Conservation (phyloP, 2,888 invertebrate genomes). For the Cordilura impudica region DNA sequence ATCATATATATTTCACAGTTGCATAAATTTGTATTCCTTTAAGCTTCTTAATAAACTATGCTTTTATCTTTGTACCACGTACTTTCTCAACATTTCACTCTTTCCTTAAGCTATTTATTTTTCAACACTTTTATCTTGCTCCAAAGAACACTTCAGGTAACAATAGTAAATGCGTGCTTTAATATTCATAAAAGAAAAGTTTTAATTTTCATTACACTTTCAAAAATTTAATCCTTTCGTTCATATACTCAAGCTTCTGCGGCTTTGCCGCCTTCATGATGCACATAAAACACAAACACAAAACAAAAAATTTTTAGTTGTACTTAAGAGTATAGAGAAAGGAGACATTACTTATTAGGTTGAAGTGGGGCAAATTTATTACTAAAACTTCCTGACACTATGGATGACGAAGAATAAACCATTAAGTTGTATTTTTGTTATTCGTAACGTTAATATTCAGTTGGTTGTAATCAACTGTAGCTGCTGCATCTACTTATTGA, state of each 20-base stretch:
- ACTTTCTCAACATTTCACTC: constrained; percentile 5
- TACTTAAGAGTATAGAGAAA: not conserved
- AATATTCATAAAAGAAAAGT: not conserved
- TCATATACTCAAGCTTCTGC: not conserved
- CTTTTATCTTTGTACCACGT: constrained; percentile 40
- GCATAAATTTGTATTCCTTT: constrained; percentile 26
- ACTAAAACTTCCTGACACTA: constrained; percentile 40
- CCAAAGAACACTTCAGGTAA: constrained; percentile 44
- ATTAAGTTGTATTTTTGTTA: not conserved
- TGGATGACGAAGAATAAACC: constrained; percentile 15
- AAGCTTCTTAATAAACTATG: constrained; percentile 39
- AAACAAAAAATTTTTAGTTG: no score
- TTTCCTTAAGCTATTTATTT: constrained; percentile 55
- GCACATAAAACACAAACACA: not conserved
- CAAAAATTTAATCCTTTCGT: constrained; percentile 6
- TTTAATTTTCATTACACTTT: constrained; percentile 42
- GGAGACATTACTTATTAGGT: constrained; percentile 12
- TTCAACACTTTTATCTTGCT: constrained; percentile 47
- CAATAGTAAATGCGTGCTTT: not conserved
- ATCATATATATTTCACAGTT: not conserved
- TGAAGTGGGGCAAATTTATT: constrained; percentile 7
- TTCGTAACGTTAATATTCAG: not conserved
- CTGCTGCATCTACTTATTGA: not conserved
- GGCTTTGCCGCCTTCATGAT: constrained; percentile 1
- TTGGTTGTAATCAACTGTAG: constrained; percentile 14